Evolutionary conservation across 2,113 vertebrate species (phyloP).

Genomic region (Anoplopoma fimbria): DNA sequence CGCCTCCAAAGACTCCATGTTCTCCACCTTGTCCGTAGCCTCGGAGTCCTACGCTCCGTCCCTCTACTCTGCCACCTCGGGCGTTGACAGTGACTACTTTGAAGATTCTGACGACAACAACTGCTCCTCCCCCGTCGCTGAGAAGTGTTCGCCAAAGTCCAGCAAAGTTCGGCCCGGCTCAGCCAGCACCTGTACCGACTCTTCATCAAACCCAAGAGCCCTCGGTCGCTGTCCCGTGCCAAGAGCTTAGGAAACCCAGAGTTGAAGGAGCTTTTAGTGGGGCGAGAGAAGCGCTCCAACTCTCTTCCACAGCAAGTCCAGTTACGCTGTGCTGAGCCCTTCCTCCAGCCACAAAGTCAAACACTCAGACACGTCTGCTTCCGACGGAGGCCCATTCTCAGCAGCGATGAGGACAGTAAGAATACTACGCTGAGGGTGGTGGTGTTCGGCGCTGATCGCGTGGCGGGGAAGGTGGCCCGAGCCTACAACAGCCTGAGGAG

Average conservation of each 20-base stretch:
- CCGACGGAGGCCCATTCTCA: conserved; percentile 91
- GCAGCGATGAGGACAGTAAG: conserved; percentile 88
- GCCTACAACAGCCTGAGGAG: conserved; percentile 91
- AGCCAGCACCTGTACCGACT: conserved; percentile 88
- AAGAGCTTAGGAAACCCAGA: conserved; percentile 89
- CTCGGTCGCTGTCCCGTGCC: conserved; percentile 83
- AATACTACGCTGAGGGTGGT: conserved; percentile 89
- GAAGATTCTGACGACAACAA: conserved; percentile 91
- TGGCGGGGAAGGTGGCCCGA: conserved; percentile 93
- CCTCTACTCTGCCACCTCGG: conserved; percentile 88
- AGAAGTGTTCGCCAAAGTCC: conserved; percentile 55
- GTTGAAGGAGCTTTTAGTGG: conserved; percentile 59
- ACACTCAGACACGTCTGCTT: conserved; percentile 80
- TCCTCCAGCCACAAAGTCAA: conserved; percentile 30
- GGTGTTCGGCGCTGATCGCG: conserved; percentile 95
- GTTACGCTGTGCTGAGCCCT: conserved; percentile 60
- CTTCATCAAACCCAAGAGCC: conserved; percentile 88
- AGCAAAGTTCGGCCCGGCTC: conserved; percentile 76
- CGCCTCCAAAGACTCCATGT: conserved; percentile 88
- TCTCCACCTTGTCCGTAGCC: conserved; percentile 83
- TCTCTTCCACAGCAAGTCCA: conserved; percentile 90
- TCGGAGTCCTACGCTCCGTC: conserved; percentile 86
- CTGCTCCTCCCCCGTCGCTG: conserved; percentile 53
- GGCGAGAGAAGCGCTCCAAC: conserved; percentile 89
- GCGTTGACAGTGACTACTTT: conserved; percentile 91